Conservation (phyloP, 2,113 vertebrate species). For the Pachycephala philippinensis region DNA sequence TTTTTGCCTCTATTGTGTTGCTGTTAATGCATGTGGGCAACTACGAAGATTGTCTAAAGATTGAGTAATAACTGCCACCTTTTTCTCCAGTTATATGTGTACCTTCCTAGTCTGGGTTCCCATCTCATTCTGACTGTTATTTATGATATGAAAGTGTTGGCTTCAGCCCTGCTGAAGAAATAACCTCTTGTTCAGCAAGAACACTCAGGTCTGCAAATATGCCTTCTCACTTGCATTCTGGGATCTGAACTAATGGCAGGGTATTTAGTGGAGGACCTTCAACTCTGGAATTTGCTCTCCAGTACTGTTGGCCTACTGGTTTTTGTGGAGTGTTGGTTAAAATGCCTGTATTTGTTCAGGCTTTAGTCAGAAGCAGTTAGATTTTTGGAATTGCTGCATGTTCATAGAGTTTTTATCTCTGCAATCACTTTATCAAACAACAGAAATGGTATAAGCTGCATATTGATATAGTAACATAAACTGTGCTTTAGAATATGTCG, state of each 20-base stretch:
- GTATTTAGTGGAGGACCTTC: background rate
- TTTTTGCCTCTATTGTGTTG: background rate
- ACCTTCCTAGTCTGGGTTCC: background rate
- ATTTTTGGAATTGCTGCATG: background rate
- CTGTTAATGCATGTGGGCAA: background rate
- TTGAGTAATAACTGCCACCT: background rate
- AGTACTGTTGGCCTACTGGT: background rate
- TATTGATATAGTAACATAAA: background rate
- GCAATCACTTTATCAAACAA: background rate
- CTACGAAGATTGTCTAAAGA: background rate
- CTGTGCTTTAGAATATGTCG: background rate
- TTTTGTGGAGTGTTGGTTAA: background rate
- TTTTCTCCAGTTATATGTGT: background rate
- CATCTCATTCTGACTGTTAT: background rate
- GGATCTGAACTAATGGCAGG: background rate
- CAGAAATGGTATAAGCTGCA: background rate
- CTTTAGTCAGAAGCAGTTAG: background rate
- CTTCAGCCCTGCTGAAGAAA: background rate
- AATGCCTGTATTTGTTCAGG: background rate
- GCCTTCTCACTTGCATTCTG: background rate
- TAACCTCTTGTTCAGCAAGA: background rate
- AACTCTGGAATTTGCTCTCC: background rate
- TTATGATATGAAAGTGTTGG: background rate
- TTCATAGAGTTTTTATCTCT: background rate
- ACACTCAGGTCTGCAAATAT: background rate